Evolutionary conservation across 2,113 vertebrate species (phyloP).

Genomic region (Cisticola juncidis): DNA sequence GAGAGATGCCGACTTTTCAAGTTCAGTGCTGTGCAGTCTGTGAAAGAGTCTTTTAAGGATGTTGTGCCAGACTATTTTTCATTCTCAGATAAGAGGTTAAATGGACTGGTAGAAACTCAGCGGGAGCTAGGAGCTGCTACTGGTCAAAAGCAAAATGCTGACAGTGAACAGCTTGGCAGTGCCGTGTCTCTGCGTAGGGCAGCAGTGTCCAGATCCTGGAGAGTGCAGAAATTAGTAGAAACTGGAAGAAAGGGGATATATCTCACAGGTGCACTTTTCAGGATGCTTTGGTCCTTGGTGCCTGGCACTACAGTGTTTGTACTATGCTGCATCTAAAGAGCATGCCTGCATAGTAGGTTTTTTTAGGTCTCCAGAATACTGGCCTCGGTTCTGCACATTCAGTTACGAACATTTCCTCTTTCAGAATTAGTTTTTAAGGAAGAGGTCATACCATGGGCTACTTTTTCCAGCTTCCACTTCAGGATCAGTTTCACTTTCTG

Average conservation of each 20-base stretch:
- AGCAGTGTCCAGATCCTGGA: fast-evolving
- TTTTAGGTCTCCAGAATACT: not conserved
- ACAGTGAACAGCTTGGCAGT: not conserved
- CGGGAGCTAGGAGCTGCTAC: not conserved
- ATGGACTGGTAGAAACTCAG: not conserved
- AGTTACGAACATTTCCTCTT: not conserved
- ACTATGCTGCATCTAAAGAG: not conserved
- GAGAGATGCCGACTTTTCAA: not conserved
- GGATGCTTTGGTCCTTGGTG: not conserved
- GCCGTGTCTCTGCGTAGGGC: not conserved
- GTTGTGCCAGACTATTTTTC: not conserved
- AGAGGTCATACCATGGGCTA: not conserved
- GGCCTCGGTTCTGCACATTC: not conserved
- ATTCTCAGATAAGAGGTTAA: not conserved
- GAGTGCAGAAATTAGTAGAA: not conserved
- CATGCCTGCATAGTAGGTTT: not conserved
- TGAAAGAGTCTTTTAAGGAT: not conserved
- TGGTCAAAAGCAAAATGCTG: not conserved
- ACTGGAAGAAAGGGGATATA: not conserved
- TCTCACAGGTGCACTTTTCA: not conserved
- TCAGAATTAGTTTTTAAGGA: not conserved
- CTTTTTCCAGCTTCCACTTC: not conserved
- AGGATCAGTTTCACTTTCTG: not conserved
- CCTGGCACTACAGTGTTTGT: not conserved
- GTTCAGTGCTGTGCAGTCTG: not conserved